Evolutionary conservation across 2,888 invertebrate species (phyloP), one percentile per base, ranked within the genome.

Genomic region (Zygogramma bicolorata): DNA sequence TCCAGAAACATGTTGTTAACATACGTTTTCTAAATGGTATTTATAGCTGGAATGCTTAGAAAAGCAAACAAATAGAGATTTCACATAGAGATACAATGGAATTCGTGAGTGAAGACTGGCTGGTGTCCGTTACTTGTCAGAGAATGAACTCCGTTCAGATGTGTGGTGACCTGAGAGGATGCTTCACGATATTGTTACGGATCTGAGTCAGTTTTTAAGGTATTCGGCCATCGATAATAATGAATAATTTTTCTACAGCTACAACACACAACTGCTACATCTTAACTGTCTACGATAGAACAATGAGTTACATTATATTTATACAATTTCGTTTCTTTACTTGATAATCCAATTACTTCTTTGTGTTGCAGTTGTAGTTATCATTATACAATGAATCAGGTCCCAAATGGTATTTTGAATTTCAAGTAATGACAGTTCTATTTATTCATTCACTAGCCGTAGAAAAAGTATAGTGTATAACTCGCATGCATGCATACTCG

Each of bases 11-110:
- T 53, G 53, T 53, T 53, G 27, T 53, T 53, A 53, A 53, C 53
- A 53, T 53, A 53, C 53, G 53, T 42, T 15, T 42, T 42, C 15
- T 42, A 42, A 42, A 42, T 42, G 42, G 42, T 53, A 53, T 53
- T 53, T 53, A 53, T 53, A 53, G 80, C 75, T 76, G 81, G 82
- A 83, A 83, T 81, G 82, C 80, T 80, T 83, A 81, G 83, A 84
- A 84, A 83, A 83, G 83, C 82, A 84, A 81, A 84, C 80, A 84
- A 80, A 84, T 82, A 80, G 80, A 84, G 86, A 86, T 85, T 86
- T 86, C 86, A 85, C 86, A 86, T 83, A 81, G 79, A 85, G 86
- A 86, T 86, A 85, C 84, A 85, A 84, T 84, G 84, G 83, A 84
- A 84, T 85, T 85, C 85, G 85, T 85, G 85, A 85, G 84, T 83